Percentiles rank a stretch among this genome's conserved stretches.
phyloP scores from a whole-genome alignment of 2,113 vertebrate species.

The Lagenorhynchus albirostris region DNA sequence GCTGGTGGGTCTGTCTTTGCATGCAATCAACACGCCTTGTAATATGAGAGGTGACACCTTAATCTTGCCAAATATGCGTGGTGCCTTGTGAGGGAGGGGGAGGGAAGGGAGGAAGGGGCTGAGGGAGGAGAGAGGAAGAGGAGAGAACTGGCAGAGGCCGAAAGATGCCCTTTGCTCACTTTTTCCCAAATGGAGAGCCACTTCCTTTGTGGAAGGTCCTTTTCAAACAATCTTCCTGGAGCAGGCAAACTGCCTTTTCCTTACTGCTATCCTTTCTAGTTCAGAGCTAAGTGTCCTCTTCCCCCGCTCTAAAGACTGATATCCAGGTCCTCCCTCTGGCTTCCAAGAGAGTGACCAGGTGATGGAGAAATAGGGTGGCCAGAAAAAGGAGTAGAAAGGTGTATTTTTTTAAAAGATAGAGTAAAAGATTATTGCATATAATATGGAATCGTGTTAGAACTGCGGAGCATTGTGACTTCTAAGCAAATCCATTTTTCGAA shows the following conservation, averaged over 20 bases:
- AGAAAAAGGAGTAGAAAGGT: background rate
- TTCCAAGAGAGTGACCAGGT: background rate
- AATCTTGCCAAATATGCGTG: conserved; percentile 82
- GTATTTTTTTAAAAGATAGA: background rate
- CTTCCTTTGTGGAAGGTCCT: background rate
- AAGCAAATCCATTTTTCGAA: background rate
- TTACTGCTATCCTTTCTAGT: background rate
- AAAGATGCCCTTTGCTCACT: background rate
- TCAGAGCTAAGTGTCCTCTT: background rate
- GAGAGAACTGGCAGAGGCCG: background rate
- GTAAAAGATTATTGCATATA: background rate
- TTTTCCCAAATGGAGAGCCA: background rate
- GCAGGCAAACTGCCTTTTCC: background rate
- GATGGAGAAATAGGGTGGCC: background rate
- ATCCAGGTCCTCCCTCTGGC: background rate
- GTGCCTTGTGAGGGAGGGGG: background rate
- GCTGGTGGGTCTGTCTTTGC: conserved; percentile 70
- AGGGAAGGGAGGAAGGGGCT: background rate
- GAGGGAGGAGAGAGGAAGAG: background rate
- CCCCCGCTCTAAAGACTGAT: background rate
- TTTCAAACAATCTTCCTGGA: background rate
- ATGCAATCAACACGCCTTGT: conserved; percentile 77
- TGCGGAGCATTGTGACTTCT: background rate
- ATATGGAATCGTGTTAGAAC: background rate
- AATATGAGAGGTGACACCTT: conserved; percentile 84